Evolutionary conservation across 2,888 invertebrate species (phyloP), one percentile per base, ranked within the genome.

Genomic region (Stratiomys singularior): DNA sequence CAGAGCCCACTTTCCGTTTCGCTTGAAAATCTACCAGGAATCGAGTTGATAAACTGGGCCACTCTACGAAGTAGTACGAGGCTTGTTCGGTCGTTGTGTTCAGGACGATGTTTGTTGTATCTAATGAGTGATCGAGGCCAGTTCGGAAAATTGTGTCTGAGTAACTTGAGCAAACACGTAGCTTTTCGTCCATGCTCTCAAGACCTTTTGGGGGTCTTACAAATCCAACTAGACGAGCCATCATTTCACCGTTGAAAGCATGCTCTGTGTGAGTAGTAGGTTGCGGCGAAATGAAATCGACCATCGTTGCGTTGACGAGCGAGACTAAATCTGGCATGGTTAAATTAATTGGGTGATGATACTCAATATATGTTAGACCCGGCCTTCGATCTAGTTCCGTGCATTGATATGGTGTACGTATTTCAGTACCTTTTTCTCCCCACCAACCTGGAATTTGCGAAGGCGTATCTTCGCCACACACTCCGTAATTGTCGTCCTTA

Each of bases 391-490:
- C 95, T 81, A 92, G 87, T 72, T 90, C 88, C 78, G 94, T 92
- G 84, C 97, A 97, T 84, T 94, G 91, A 37, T 93, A 91, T 0
- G 96, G 92, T 52, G 89, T 88, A 0, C 90, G 90, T 28, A 95
- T 91, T 86, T 93, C 93, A 0, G 92, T 92, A 23, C 96, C 96
- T 79, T 93, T 93, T 0, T 92, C 88, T 1, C 96, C 96, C 97
- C 97, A 97, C 96, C 96, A 97, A 0, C 95, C 95, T 0, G 93
- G 92, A 81, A 93, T 92, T 84, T 93, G 93, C 9, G 93, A 93
- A 0, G 93, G 93, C 25, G 93, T 93, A 82, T 94, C 94, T 84
- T 95, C 95, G 0, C 95, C 95, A 82, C 96, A 96, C 9, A 94
- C 93, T 0, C 95, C 95, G 77, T 84, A 86, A 84, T 87, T 88